phyloP scores from a whole-genome alignment of 2,113 vertebrate species.

The Tiliqua scincoides region DNA sequence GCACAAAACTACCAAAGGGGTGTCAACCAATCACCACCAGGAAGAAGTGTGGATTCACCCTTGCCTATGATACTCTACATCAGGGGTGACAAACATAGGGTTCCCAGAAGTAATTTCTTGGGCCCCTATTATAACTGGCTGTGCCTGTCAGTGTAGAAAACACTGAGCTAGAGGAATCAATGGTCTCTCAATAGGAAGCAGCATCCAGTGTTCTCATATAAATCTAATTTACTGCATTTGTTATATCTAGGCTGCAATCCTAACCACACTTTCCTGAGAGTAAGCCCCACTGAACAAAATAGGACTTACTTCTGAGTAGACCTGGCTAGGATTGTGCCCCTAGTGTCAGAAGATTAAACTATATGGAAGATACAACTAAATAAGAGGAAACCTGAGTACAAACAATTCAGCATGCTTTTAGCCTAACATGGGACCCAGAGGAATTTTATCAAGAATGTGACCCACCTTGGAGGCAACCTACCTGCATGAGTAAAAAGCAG shows the following conservation, averaged over 20 bases:
- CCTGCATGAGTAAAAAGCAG: neutral
- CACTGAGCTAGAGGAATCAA: no score
- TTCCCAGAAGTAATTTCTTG: neutral
- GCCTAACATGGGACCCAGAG: neutral
- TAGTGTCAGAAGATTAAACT: no score
- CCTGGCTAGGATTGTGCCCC: no score
- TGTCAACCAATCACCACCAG: neutral
- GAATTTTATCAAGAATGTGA: neutral
- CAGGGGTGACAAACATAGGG: neutral
- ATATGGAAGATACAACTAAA: no score
- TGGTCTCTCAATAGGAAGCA: no score
- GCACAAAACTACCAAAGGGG: neutral
- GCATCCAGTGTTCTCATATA: no score
- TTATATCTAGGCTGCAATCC: no score
- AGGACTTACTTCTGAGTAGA: no score
- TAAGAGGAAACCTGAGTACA: neutral
- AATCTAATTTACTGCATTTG: no score
- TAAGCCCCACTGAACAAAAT: no score
- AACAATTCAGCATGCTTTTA: neutral
- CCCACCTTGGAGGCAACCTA: neutral
- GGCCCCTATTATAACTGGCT: neutral
- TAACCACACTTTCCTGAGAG: no score
- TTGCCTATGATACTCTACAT: neutral
- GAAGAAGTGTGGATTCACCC: neutral
- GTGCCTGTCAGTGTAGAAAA: no score